Evolutionary conservation across 2,113 vertebrate genomes (phyloP), one percentile per base, ranked within the genome.

Genomic region (Salvelinus alpinus): DNA sequence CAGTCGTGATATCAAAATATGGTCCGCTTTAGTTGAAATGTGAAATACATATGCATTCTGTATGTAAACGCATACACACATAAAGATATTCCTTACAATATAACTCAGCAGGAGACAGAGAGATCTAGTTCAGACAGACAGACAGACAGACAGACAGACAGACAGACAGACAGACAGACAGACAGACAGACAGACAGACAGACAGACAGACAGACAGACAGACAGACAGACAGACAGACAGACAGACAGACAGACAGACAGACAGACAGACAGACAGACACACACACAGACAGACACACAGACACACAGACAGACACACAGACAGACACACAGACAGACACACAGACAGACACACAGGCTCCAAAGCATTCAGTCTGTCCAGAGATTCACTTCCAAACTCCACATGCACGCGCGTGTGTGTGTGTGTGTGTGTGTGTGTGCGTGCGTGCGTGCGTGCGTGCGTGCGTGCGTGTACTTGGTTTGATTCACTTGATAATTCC

Each of bases 401-500:
- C 54, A 60, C 57, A 59, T 2, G 12, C 4, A 2, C 31, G 31
- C 51, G 24, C 62, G 38, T 48, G 69, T 38, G 47, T 75, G 59
- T 34, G 67, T n/a, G n/a, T n/a, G n/a, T n/a, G n/a, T n/a, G n/a
- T n/a, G n/a, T n/a, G n/a, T n/a, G n/a, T n/a, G n/a, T n/a, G n/a
- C n/a, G n/a, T n/a, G n/a, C n/a, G n/a, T n/a, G n/a, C n/a, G n/a
- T n/a, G n/a, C n/a, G n/a, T n/a, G n/a, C n/a, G n/a, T n/a, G n/a
- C 67, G 4, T 5, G 29, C 65, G 44, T 38, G 27, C 1, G 24
- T 24, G 34, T 66, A 12, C 73, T 34, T 70, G 71, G 57, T 38
- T 57, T 44, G 31, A 62, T 44, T 44, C 77, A 79, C 69, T 34
- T 80, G 68, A 81, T 83, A 82, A 86, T 82, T 77, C 79, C 83